Percentiles rank a stretch among this genome's conserved stretches.
These are phyloP conservation scores for Mus caroli DNA, from an alignment of 2,797 vertebrate genomes.

Conservation along the genomic window DNA sequence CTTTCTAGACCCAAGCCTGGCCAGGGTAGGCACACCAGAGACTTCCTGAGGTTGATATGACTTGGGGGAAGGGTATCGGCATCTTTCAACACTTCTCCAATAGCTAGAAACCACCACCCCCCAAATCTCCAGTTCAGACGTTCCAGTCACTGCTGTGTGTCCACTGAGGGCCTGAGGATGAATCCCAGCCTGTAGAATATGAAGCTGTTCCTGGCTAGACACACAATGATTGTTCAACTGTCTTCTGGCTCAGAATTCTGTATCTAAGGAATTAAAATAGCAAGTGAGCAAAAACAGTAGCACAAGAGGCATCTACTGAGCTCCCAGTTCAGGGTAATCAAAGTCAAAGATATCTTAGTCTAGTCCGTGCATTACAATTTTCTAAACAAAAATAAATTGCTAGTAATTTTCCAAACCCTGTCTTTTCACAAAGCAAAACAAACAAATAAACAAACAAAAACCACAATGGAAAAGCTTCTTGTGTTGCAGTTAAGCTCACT, in stretches of 20 bases:
- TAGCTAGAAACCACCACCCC: not conserved
- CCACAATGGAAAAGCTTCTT: not conserved
- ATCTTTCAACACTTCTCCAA: not conserved
- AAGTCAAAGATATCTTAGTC: not conserved
- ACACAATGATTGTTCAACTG: not conserved
- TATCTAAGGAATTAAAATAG: not conserved
- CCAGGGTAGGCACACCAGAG: not conserved
- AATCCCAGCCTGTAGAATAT: not conserved
- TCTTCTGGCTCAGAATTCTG: not conserved
- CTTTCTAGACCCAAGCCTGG: not conserved
- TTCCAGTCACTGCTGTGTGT: not conserved
- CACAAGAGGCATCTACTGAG: not conserved
- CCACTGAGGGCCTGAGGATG: not conserved
- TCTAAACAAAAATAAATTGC: not conserved
- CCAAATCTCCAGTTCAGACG: not conserved
- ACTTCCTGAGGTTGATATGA: not conserved
- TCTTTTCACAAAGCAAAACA: conserved; percentile 10
- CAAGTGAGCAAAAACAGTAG: not conserved
- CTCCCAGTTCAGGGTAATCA: not conserved
- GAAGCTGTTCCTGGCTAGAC: not conserved
- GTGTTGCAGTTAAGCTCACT: not conserved
- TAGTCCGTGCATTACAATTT: conserved; percentile 9
- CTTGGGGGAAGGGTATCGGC: not conserved
- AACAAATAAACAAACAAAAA: not conserved
- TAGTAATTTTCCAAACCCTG: not conserved